Percentiles rank a stretch among this genome's conserved stretches.
Conservation (phyloP, 2,888 invertebrate species). For the Diadegma fenestrale region DNA sequence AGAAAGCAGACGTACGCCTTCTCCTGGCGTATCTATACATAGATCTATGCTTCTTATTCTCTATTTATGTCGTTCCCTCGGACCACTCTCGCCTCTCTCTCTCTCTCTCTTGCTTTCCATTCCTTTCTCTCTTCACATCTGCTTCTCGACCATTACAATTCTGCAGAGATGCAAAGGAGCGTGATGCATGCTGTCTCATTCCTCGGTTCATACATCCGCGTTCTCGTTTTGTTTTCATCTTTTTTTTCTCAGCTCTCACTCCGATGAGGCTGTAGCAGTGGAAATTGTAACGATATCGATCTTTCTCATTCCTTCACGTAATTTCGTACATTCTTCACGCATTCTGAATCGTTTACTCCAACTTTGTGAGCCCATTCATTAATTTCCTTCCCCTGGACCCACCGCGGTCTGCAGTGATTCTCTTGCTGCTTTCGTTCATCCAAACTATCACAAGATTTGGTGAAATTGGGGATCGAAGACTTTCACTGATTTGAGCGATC, state of each 20-base stretch:
- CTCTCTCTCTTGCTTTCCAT: slow-evolving; percentile 53
- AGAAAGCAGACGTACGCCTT: slow-evolving; percentile 69
- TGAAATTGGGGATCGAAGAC: neutral
- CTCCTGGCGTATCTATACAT: slow-evolving; percentile 71
- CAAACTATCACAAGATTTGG: neutral
- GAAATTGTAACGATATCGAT: slow-evolving; percentile 46
- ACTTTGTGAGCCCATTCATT: slow-evolving; percentile 46
- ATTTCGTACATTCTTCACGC: slow-evolving; percentile 45
- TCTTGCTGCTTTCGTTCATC: neutral
- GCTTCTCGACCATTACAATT: slow-evolving; percentile 48
- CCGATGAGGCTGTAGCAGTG: slow-evolving; percentile 12
- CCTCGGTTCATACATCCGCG: neutral
- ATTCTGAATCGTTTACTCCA: slow-evolving; percentile 1
- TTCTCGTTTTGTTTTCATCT: neutral
- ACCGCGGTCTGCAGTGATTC: neutral
- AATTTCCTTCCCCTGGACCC: slow-evolving; percentile 33
- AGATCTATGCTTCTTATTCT: slow-evolving; percentile 69
- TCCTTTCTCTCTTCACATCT: slow-evolving; percentile 44
- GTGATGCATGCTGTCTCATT: neutral
- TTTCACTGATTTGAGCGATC: neutral
- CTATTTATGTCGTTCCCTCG: slow-evolving; percentile 63
- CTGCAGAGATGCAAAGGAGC: slow-evolving; percentile 32
- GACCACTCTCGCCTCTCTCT: slow-evolving; percentile 59
- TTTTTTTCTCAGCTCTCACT: neutral
- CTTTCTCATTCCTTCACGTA: slow-evolving; percentile 44